phyloP scores from a whole-genome alignment of 2,797 vertebrate genomes.

The Jordanella pulchra region DNA sequence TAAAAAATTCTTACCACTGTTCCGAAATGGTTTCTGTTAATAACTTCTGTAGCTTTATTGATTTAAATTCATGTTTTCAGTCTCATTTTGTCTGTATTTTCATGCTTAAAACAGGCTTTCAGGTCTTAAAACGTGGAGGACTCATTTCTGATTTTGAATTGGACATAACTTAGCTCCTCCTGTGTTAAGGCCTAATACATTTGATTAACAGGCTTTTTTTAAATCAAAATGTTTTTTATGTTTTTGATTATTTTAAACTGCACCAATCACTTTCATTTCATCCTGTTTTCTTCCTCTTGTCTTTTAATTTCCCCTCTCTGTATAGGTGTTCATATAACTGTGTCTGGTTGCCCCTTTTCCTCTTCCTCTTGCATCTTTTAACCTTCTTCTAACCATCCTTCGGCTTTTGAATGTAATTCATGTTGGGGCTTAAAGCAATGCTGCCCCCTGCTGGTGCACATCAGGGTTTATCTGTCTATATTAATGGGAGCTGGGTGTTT shows the following conservation, averaged over 20 bases:
- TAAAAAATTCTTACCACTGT: slow-evolving; percentile 26
- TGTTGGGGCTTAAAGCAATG: slow-evolving; percentile 11
- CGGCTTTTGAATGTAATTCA: slow-evolving; percentile 8
- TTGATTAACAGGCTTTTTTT: slow-evolving; percentile 8
- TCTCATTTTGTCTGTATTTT: slow-evolving; percentile 35
- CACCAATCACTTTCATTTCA: slow-evolving; percentile 57
- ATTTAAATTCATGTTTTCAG: slow-evolving; percentile 56
- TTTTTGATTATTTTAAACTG: slow-evolving; percentile 29
- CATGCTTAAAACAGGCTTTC: slow-evolving; percentile 2
- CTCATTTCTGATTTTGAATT: neutral
- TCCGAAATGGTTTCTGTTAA: neutral
- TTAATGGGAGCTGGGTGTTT: slow-evolving; percentile 35
- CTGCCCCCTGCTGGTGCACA: slow-evolving; percentile 32
- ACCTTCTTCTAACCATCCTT: slow-evolving; percentile 67
- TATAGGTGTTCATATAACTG: slow-evolving; percentile 79
- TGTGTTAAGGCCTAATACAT: slow-evolving; percentile 39
- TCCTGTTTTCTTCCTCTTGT: slow-evolving; percentile 48
- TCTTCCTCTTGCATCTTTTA: slow-evolving; percentile 82
- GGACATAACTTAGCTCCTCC: neutral
- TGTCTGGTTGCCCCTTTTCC: slow-evolving; percentile 80
- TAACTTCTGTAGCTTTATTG: slow-evolving; percentile 3
- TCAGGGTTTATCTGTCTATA: slow-evolving; percentile 1
- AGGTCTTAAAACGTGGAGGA: slow-evolving; percentile 41
- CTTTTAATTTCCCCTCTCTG: slow-evolving; percentile 61
- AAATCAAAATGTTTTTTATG: slow-evolving; percentile 24